Base-by-base conservation (phyloP, 2,797 vertebrate species). In the Bradypodion pumilum region DNA sequence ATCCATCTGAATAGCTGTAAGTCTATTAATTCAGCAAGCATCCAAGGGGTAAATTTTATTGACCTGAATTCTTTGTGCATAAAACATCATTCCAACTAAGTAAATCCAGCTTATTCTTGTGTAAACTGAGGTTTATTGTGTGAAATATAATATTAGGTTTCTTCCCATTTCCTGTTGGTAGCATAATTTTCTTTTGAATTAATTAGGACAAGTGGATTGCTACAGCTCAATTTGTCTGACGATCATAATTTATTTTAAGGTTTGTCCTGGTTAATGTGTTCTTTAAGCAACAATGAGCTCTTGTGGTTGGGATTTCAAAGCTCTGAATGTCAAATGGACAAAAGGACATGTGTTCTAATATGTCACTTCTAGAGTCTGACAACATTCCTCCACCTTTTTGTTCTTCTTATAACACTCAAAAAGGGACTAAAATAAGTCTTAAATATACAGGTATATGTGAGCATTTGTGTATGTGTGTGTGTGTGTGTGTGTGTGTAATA, bases 241-340 rank as follows among this genome's bases (percentile, higher is more conserved):
- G 89, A 65, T 74, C 74, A 74, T 88, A 88, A 90, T 90, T 92
- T 93, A 92, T 89, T 87, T 84, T 86, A 87, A 84, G 81, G 74
- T 88, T 92, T 93, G 92, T 91, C 89, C 82, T 88, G 37, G 42
- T 89, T 93, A 93, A 94, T 93, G 80, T 90, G 90, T 89, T 89
- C 83, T 85, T 93, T 89, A 81, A 8, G 85, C 60, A 89, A 42
- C 90, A 92, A 94, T 89, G 59, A 92, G 88, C 86, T 88, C 82
- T 91, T 29, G 84, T 88, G 91, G 42, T 83, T 89, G 91, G 84
- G 82, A 87, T 87, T 88, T 92, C 93, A 73, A 91, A 87, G 81
- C 91, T 73, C 63, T 70, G 93, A 93, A 92, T 89, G 85, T 86
- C 91, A 94, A 83, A 88, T 87, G 91, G 77, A 19, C 91, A n/a